Evolutionary conservation across 2,888 invertebrate species (phyloP).

Genomic region (Rhimphoctona megacephalus): DNA sequence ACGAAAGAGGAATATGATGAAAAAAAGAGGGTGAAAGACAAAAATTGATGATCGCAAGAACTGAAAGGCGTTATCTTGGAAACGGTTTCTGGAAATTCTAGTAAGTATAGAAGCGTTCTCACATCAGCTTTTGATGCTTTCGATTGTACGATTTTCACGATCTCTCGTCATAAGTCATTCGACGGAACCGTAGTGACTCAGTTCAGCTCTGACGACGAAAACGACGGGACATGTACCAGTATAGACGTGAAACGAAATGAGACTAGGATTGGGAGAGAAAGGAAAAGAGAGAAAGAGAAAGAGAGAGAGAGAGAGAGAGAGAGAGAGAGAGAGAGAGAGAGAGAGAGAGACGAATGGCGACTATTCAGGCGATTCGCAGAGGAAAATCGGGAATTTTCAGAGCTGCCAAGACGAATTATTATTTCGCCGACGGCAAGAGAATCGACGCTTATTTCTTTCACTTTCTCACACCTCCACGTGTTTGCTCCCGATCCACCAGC

Average conservation of each 20-base stretch:
- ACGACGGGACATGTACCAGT: slow-evolving; percentile 54
- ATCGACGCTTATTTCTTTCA: slow-evolving; percentile 61
- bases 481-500: slow-evolving; percentile 33
- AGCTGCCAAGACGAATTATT: slow-evolving; percentile 69
- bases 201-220: slow-evolving; percentile 53
- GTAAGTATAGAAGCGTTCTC: background rate
- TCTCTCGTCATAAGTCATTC: slow-evolving; percentile 58
- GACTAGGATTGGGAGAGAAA: slow-evolving; percentile 5
- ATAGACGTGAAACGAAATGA: slow-evolving; percentile 41
- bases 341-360: slow-evolving; percentile 41
- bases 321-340: slow-evolving; percentile 31
- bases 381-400: slow-evolving; percentile 57
- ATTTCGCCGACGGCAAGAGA: slow-evolving; percentile 66
- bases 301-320: slow-evolving; percentile 21
- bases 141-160: slow-evolving; percentile 14
- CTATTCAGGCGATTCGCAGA: slow-evolving; percentile 38
- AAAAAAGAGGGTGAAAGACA: slow-evolving; percentile 10
- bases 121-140: slow-evolving; percentile 38
- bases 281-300: slow-evolving; percentile 36
- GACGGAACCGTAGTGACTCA: slow-evolving; percentile 18
- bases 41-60: slow-evolving; percentile 65
- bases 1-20: background rate
- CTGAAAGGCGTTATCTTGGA: slow-evolving; percentile 62
- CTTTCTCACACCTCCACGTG: slow-evolving; percentile 28
- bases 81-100: slow-evolving; percentile 58